Evolutionary conservation across 2,888 invertebrate species (phyloP).

Genomic region (Drosophila niveifrons): DNA sequence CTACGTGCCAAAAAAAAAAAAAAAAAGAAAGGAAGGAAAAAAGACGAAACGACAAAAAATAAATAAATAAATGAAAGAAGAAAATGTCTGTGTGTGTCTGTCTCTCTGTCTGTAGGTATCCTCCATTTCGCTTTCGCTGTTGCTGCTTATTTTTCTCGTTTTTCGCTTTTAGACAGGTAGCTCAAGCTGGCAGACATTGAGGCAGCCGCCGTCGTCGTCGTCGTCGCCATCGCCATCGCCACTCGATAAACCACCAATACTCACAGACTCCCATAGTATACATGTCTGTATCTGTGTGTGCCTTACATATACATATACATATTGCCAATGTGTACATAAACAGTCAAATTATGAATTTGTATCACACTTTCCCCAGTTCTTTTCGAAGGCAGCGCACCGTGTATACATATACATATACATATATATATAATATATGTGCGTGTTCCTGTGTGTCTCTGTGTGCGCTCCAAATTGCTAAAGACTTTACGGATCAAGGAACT

Average conservation of each 20-base stretch:
- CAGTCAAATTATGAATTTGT: constrained; percentile 80
- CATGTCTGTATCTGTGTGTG: constrained; percentile 24
- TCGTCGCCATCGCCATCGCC: constrained; percentile 41
- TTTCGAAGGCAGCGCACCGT: not conserved
- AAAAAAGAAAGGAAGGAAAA: too few relatives aligned
- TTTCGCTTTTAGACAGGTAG: constrained; percentile 52
- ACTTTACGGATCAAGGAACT: constrained; percentile 80
- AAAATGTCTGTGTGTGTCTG: constrained; percentile 24
- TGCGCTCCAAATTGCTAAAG: constrained; percentile 58
- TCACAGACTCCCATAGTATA: constrained; percentile 23
- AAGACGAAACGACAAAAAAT: not conserved
- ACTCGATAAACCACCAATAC: constrained; percentile 72
- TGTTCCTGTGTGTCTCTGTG: constrained; percentile 35
- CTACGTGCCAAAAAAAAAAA: constrained; percentile 68
- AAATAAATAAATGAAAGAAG: constrained; percentile 21
- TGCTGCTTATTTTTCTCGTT: constrained; percentile 33
- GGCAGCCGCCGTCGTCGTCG: constrained; percentile 52
- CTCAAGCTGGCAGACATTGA: constrained; percentile 68
- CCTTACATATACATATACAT: constrained; percentile 32
- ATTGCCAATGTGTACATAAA: constrained; percentile 59
- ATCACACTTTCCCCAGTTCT: constrained; percentile 64
- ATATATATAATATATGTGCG: constrained; percentile 12
- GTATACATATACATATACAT: not conserved
- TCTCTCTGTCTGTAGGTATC: constrained; percentile 22
- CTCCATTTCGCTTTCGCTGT: constrained; percentile 63